These are phyloP conservation scores for Athalia rosae DNA, from an alignment of 2,888 invertebrate species.

Conservation along the genomic window DNA sequence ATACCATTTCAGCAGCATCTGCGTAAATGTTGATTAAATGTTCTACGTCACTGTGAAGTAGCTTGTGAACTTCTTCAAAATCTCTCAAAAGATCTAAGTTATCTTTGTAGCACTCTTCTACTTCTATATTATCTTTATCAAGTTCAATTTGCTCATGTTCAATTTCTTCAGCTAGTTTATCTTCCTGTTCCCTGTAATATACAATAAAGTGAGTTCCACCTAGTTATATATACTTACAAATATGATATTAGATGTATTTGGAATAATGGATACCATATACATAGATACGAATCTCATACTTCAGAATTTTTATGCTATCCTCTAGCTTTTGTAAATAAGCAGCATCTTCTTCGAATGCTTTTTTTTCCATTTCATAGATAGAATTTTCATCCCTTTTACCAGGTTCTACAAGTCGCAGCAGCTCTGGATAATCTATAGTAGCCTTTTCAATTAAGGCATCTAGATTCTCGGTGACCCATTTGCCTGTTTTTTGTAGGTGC, in stretches of 20 bases:
- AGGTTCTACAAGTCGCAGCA: slow-evolving; percentile 57
- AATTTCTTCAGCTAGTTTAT: slow-evolving; percentile 52
- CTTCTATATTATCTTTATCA: slow-evolving; percentile 57
- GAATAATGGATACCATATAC: background rate
- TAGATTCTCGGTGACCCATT: slow-evolving; percentile 64
- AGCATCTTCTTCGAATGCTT: slow-evolving; percentile 58
- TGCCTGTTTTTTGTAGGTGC: slow-evolving; percentile 58
- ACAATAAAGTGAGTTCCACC: background rate
- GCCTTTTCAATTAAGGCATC: slow-evolving; percentile 61
- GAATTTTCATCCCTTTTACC: slow-evolving; percentile 50
- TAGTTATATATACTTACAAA: background rate
- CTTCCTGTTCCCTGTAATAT: slow-evolving; percentile 36
- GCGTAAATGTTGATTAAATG: slow-evolving; percentile 61
- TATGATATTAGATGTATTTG: background rate
- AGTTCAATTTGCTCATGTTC: slow-evolving; percentile 52
- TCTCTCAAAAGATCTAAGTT: slow-evolving; percentile 56
- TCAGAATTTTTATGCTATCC: slow-evolving; percentile 59
- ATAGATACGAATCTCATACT: slow-evolving; percentile 54
- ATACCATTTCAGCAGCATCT: slow-evolving; percentile 64
- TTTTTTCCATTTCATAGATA: slow-evolving; percentile 58
- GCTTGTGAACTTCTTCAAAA: slow-evolving; percentile 52
- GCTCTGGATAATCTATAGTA: slow-evolving; percentile 61
- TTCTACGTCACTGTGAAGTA: slow-evolving; percentile 55
- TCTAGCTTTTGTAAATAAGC: slow-evolving; percentile 60
- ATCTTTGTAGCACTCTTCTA: slow-evolving; percentile 56